Conservation (phyloP, 2,113 vertebrate species). For the Asarcornis scutulata region DNA sequence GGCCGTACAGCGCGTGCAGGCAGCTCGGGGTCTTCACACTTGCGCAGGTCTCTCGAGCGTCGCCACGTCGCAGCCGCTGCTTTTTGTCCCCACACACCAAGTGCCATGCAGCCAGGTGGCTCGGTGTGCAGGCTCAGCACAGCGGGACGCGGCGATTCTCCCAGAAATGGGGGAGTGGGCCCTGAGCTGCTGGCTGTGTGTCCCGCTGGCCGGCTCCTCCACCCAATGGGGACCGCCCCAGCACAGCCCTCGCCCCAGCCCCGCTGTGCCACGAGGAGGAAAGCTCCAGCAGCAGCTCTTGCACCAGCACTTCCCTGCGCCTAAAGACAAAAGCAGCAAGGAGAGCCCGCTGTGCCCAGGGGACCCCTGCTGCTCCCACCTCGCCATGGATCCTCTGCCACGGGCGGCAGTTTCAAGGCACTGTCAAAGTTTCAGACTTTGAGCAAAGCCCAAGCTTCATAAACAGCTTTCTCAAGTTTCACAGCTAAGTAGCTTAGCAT, state of each 20-base stretch:
- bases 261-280: neutral
- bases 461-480: neutral
- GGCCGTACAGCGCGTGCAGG: neutral
- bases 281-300: neutral
- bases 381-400: neutral
- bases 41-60: neutral
- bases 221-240: fast-evolving
- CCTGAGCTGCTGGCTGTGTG: fast-evolving
- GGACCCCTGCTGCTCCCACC: fast-evolving
- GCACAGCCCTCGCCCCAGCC: neutral
- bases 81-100: fast-evolving
- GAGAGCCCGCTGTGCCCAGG: fast-evolving
- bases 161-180: neutral
- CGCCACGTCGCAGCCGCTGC: neutral
- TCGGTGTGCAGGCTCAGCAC: fast-evolving
- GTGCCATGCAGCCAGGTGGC: neutral
- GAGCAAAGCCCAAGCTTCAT: fast-evolving
- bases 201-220: neutral
- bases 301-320: neutral
- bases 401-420: neutral
- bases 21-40: neutral
- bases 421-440: neutral
- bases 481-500: neutral
- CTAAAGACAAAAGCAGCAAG: neutral
- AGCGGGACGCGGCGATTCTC: fast-evolving